Conservation (phyloP, 2,113 vertebrate genomes). For the Xyrauchen texanus region DNA sequence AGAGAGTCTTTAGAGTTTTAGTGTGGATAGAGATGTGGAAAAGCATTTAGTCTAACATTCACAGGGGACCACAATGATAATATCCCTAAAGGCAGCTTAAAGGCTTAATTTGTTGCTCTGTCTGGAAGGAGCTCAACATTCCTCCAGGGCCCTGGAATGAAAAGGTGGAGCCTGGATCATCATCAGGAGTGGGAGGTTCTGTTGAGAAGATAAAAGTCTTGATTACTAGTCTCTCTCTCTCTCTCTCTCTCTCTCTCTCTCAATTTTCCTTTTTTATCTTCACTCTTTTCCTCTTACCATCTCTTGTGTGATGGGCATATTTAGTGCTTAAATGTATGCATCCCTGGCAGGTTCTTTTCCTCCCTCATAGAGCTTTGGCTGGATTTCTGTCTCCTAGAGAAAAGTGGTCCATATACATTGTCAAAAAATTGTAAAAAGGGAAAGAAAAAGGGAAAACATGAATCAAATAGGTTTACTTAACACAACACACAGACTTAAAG, state of each 20-base stretch:
- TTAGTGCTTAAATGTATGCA: not conserved
- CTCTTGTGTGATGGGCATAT: slow-evolving; percentile 13
- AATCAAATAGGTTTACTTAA: not conserved
- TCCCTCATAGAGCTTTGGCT: not conserved
- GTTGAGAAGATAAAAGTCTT: slow-evolving; percentile 35
- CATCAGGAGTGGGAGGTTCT: slow-evolving; percentile 30
- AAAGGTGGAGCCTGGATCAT: slow-evolving; percentile 40
- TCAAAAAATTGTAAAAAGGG: not conserved
- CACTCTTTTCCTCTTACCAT: not conserved
- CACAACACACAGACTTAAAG: not conserved
- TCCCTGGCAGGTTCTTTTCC: not conserved
- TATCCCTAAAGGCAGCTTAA: slow-evolving; percentile 52
- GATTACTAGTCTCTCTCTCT: slow-evolving; percentile 1
- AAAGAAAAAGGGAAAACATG: not conserved
- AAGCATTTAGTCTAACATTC: slow-evolving; percentile 15
- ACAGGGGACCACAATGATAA: slow-evolving; percentile 52
- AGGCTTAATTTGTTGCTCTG: slow-evolving; percentile 55
- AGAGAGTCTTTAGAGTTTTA: not conserved
- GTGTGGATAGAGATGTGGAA: slow-evolving; percentile 14
- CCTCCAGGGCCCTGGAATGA: slow-evolving; percentile 50
- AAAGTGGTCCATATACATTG: too few relatives aligned
- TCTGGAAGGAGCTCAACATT: slow-evolving; percentile 51
- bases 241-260: not conserved
- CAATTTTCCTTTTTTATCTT: slow-evolving; percentile 4
- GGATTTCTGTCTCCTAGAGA: not conserved